Evolutionary conservation across 2,888 invertebrate genomes (phyloP), one percentile per base, ranked within the genome.

Genomic region (Euproctis similis): DNA sequence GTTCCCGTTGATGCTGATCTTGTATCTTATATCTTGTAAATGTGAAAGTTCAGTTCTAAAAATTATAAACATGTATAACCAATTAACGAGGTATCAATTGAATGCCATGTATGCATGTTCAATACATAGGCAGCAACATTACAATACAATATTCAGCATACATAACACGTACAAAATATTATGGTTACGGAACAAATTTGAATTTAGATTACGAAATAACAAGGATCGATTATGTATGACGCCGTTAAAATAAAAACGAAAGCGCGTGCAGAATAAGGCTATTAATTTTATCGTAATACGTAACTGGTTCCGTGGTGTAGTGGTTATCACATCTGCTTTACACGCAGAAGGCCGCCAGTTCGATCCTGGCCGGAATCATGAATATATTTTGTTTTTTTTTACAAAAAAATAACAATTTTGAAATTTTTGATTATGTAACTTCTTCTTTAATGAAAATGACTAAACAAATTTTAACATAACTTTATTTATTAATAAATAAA

Each of bases 281-380:
- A 17, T 5, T 11, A 33, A 40, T 50, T 47, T 38, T 5, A 14
- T 1, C 0, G 1, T 0, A 0, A 0, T 0, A 0, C 0, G 1
- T 37, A 64, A 45, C 43, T 24, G 77, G 76, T 91, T 90, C 89
- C 90, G 91, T 91, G 90, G 90, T 91, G 91, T 91, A 92, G 92
- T 90, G 92, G 92, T 92, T 91, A 92, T 92, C 92, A 92, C 92
- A 91, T 91, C 91, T 91, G 92, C 92, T 91, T 92, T 77, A 78
- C 78, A 78, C 77, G 78, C 78, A 78, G 77, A 78, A 78, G 77
- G 77, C 68, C 77, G 76, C 77, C 77, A 77, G 77, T 78, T 78
- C 77, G 77, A 78, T 78, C 77, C 77, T 77, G 77, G 77, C 76
- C 75, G 76, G 76, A 78, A 77, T 76, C 77, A 77, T 50, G n/a